These are phyloP conservation scores for Myoxocephalus aenaeus DNA, from an alignment of 2,797 vertebrate genomes.

Conservation along the genomic window DNA sequence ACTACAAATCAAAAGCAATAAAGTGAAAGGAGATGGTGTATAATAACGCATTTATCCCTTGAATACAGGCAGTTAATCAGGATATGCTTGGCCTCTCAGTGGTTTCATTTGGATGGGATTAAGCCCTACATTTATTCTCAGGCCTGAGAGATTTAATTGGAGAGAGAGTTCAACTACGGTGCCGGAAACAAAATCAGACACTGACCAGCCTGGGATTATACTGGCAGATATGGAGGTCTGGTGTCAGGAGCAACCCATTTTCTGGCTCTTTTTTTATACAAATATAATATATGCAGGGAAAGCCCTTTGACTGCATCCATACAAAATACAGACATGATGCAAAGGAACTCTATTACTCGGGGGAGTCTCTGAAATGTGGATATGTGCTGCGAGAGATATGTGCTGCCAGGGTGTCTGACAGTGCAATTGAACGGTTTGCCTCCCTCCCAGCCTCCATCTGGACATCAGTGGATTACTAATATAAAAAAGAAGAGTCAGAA, in stretches of 20 bases:
- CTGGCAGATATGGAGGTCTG: constrained; percentile 58
- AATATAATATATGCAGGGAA: constrained; percentile 65
- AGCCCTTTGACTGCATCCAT: constrained; percentile 62
- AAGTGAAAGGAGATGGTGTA: constrained; percentile 62
- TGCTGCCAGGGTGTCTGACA: constrained; percentile 59
- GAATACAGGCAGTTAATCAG: constrained; percentile 73
- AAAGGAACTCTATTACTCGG: constrained; percentile 60
- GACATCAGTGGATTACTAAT: constrained; percentile 52
- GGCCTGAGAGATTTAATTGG: constrained; percentile 73
- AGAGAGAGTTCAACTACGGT: constrained; percentile 65
- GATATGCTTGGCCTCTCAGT: constrained; percentile 67
- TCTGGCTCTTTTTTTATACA: constrained; percentile 43
- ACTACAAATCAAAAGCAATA: constrained; percentile 76
- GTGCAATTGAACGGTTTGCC: constrained; percentile 46
- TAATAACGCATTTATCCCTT: constrained; percentile 71
- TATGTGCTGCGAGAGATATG: constrained; percentile 57
- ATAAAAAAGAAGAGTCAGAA: constrained; percentile 43
- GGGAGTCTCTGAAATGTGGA: constrained; percentile 60
- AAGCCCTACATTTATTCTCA: constrained; percentile 66
- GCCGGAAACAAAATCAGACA: constrained; percentile 61
- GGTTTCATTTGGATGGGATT: constrained; percentile 79
- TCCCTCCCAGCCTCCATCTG: constrained; percentile 64
- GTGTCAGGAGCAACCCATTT: constrained; percentile 66
- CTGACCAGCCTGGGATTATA: constrained; percentile 75
- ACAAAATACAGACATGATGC: constrained; percentile 59